These are phyloP conservation scores for Hylaeus anthracinus DNA, from an alignment of 1,140 invertebrate species.

Conservation along the genomic window DNA sequence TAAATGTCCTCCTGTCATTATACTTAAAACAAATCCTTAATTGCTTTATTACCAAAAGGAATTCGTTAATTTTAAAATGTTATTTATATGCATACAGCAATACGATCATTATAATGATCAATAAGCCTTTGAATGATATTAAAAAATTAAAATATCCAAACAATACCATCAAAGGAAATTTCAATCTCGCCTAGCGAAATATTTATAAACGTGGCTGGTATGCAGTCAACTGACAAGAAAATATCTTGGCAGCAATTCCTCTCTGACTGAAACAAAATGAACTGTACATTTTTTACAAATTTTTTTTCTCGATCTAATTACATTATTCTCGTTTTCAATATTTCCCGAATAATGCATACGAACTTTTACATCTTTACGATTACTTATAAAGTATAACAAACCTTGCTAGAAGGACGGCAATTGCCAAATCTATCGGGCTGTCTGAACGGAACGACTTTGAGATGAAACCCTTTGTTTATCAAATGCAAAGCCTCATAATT, in stretches of 20 bases:
- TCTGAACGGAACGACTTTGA: neutral
- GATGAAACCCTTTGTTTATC: conserved; percentile 11
- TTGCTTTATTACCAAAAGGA: conserved; percentile 2
- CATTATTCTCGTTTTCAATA: neutral
- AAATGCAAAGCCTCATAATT: conserved; percentile 17
- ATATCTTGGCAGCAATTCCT: conserved; percentile 36
- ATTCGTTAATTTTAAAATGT: neutral
- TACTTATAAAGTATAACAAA: conserved; percentile 31
- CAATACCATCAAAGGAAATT: conserved; percentile 3
- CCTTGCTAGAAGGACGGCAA: conserved; percentile 31
- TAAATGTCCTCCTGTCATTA: conserved; percentile 13
- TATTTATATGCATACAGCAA: conserved; percentile 7
- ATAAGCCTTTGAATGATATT: neutral
- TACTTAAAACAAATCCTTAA: conserved; percentile 6
- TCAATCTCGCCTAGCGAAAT: conserved; percentile 18
- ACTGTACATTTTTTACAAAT: neutral
- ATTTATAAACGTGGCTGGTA: conserved; percentile 32
- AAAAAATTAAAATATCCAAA: conserved; percentile 1
- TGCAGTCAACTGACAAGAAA: conserved; percentile 35
- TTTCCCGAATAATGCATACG: neutral
- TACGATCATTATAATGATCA: conserved; percentile 14
- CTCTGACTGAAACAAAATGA: conserved; percentile 36
- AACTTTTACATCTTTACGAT: neutral
- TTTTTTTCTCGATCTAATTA: neutral
- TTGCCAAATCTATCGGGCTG: conserved; percentile 36